Evolutionary conservation across 2,888 invertebrate species (phyloP), one percentile per base, ranked within the genome.

Genomic region (Drosophila nr. perissopoda): DNA sequence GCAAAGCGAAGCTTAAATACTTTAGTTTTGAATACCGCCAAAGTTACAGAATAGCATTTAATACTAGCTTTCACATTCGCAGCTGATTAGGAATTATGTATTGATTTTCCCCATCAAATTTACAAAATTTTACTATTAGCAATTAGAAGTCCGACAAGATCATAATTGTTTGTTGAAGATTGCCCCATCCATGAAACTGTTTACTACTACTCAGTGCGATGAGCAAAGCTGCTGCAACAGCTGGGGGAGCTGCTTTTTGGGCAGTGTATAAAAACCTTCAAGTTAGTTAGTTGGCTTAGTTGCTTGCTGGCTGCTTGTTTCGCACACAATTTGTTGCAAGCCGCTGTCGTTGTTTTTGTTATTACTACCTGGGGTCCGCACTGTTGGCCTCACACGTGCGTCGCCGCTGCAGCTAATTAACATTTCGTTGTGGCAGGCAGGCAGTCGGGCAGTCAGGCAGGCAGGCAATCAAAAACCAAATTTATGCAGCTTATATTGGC

Each of bases 391-490:
- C 73, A 45, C 68, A 74, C 73, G 73, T 75, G 75, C 73, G 62
- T 40, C 27, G 49, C 62, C 25, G 58, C 58, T 58, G 80, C 69
- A 61, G 73, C 80, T 81, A 77, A 79, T 79, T 79, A 81, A 81
- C 79, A 81, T 78, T 81, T 70, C 63, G 68, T 52, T 62, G 52
- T 65, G 64, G 72, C 65, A 70, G 29, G 45, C 36, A 65, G 8
- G 4, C 38, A 56, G 38, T 27, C 36, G 40, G 38, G 27, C 36
- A 56, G 61, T 71, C 40, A 70, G 61, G 75, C 40, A 70, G 52
- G 40, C 21, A 21, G 64, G 83, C 76, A 78, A 82, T 79, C 73
- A 79, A 72, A 72, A 76, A 69, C 75, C 53, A 86, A 86, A 82
- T 84, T 73, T 78, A 84, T 87, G 85, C 82, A 76, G 34, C 67